These are phyloP conservation scores for Prunella fulvescens DNA, from an alignment of 2,113 vertebrate species.

Conservation along the genomic window DNA sequence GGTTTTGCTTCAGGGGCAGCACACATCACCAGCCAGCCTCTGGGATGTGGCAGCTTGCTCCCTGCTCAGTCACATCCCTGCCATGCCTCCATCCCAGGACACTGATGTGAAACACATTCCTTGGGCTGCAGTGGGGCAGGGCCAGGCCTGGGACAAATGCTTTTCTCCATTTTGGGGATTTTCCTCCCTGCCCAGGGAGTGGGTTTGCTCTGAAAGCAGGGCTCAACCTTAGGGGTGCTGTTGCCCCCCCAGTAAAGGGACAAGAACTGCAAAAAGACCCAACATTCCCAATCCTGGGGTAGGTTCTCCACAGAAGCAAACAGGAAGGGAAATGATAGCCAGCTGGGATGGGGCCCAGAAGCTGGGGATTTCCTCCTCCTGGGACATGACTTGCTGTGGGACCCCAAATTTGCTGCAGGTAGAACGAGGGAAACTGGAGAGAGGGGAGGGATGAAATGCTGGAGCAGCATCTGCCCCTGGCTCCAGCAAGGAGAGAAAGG, in stretches of 20 bases:
- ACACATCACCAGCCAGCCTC: rapidly evolving
- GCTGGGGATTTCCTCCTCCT: background rate
- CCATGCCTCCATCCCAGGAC: background rate
- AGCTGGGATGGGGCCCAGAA: background rate
- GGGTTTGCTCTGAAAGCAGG: background rate
- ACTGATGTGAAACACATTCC: background rate
- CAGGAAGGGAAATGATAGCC: background rate
- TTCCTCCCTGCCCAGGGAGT: rapidly evolving
- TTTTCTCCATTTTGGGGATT: background rate
- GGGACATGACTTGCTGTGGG: background rate
- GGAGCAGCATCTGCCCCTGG: constrained; percentile 11
- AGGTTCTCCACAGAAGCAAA: background rate
- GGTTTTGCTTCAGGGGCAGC: background rate
- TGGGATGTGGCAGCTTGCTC: background rate
- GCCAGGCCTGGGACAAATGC: background rate
- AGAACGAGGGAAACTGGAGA: background rate
- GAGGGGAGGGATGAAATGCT: background rate
- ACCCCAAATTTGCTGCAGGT: background rate
- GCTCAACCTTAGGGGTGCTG: background rate
- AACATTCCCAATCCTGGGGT: rapidly evolving
- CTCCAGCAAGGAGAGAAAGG: constrained; percentile 8
- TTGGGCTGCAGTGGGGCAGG: background rate
- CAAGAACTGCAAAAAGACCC: background rate
- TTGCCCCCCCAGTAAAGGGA: background rate
- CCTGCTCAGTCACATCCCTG: background rate